Conservation (phyloP, 2,797 vertebrate species). For the Momotus momota region DNA sequence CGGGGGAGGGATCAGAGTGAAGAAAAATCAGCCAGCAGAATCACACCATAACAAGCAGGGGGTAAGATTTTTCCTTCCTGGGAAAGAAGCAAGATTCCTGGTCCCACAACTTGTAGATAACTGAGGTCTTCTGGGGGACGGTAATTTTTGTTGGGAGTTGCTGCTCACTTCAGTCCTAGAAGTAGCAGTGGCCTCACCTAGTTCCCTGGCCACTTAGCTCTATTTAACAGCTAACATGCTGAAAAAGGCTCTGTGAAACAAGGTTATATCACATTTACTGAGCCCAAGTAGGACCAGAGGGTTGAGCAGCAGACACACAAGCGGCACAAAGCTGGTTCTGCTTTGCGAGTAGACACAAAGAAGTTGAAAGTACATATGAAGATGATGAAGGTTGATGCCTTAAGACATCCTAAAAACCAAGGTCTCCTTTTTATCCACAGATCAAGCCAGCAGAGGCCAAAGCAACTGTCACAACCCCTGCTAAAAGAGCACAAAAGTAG, state of each 20-base stretch:
- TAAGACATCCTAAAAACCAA: neutral
- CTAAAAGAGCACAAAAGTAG: neutral
- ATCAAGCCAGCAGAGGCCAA: neutral
- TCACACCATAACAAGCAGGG: neutral
- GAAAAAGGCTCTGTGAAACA: neutral
- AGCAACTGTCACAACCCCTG: neutral
- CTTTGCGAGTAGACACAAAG: neutral
- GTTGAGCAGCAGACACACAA: neutral
- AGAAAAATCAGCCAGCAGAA: constrained; percentile 8
- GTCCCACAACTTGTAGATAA: neutral
- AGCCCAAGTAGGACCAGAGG: neutral
- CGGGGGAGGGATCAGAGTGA: neutral
- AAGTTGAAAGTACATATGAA: neutral
- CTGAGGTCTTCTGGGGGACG: neutral
- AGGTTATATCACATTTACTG: neutral
- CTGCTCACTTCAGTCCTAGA: neutral
- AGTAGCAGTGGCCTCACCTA: neutral
- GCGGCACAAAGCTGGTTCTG: neutral
- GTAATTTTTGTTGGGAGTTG: neutral
- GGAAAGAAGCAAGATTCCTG: constrained; percentile 32
- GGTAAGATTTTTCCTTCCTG: constrained; percentile 32
- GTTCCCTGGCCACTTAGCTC: neutral
- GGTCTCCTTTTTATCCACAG: neutral
- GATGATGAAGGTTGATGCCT: neutral
- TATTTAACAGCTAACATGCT: neutral